Conservation (phyloP, 2,888 invertebrate genomes). For the Lochmaea capreae region DNA sequence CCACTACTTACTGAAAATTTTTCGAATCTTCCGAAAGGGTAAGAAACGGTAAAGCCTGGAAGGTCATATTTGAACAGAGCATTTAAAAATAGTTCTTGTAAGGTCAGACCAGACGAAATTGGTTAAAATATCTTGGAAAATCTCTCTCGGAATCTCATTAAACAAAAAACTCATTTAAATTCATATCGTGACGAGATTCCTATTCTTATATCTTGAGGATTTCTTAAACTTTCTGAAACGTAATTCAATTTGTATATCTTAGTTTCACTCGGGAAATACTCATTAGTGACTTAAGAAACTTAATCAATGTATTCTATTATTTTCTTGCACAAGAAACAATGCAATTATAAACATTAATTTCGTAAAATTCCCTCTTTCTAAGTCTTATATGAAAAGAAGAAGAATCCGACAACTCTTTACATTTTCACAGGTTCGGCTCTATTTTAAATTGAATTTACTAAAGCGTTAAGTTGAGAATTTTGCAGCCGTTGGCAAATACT, state of each 20-base stretch:
- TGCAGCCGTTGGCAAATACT: no score
- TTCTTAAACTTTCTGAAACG: conserved; percentile 37
- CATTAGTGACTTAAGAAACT: conserved; percentile 57
- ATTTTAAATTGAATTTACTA: background rate
- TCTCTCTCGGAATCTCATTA: conserved; percentile 29
- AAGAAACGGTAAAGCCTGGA: background rate
- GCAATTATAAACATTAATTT: conserved; percentile 63
- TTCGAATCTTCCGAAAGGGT: no score
- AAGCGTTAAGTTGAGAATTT: no score
- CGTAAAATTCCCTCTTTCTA: conserved; percentile 58
- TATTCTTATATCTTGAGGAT: conserved; percentile 35
- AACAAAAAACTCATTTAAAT: conserved; percentile 37
- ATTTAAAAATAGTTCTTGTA: background rate
- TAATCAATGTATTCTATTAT: conserved; percentile 61
- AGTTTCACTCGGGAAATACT: conserved; percentile 53
- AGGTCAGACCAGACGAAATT: conserved; percentile 9
- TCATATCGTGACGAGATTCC: conserved; percentile 37
- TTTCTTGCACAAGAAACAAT: conserved; percentile 57
- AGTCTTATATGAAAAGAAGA: conserved; percentile 45
- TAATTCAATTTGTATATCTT: conserved; percentile 54
- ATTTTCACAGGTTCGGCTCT: conserved; percentile 14
- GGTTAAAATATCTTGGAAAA: conserved; percentile 27
- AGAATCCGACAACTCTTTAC: conserved; percentile 26
- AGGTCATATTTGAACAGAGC: background rate
- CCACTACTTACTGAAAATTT: no score